Base-by-base conservation (phyloP, 1,140 invertebrate genomes). In the Lepidurus couesii region DNA sequence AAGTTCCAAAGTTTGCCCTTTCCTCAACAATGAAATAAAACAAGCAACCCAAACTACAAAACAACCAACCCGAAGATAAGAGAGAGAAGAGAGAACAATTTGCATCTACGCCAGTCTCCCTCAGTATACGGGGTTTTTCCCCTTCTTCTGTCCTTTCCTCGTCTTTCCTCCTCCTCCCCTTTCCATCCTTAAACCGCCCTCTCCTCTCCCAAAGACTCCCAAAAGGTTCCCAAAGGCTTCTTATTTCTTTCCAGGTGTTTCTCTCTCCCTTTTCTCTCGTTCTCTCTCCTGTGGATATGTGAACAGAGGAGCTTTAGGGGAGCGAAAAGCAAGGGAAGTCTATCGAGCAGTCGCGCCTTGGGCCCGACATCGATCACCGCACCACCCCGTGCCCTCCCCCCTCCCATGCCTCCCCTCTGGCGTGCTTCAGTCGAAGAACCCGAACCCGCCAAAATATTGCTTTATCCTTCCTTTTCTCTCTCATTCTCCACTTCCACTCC, bases 331-430 rank as follows among this genome's bases (percentile, higher is more conserved):
- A 34, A 65, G 53, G 53, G 13, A 65, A 21, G 53, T 13, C 53
- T 65, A 65, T 65, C 53, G 53, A 65, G 53, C 53, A 65, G 53
- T 65, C 53, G 53, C 53, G 53, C 53, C 53, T 65, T 21, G 53
- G 53, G n/a, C 53, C 21, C 53, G 16, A 13, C 53, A 65, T 65
- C 53, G 53, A 65, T 65, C 53, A 65, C 13, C 53, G 16, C 13
- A 13, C 13, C 13, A 13, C 53, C 53, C 53, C 1, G 16, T 65
- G 16, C 3, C 53, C 53, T 65, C 13, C 16, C 21, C 53, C 53
- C 21, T 65, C 53, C 13, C 21, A n/a, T 65, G 6, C 8, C 53
- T 65, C 53, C 53, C 53, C 9, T 7, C 53, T n/a, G 53, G 16
- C 6, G 16, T 13, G 53, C 16, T 65, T 65, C 53, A 21, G 53